phyloP scores from a whole-genome alignment of 2,797 vertebrate species.

The Pagetopsis macropterus region DNA sequence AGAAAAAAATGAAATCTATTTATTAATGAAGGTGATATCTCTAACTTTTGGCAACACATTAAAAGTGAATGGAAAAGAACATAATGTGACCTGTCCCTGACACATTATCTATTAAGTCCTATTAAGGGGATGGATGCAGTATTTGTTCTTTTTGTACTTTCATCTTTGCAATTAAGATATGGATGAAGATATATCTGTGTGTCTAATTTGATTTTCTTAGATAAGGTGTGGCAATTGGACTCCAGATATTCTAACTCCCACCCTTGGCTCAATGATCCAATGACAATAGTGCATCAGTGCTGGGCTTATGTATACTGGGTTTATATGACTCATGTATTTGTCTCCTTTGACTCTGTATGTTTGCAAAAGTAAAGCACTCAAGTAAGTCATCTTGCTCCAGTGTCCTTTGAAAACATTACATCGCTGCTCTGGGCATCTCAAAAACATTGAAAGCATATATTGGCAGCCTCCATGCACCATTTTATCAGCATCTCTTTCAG shows the following conservation, averaged over 20 bases:
- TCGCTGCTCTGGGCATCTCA: background rate
- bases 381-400: background rate
- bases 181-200: background rate
- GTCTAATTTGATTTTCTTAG: background rate
- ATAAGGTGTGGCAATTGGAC: background rate
- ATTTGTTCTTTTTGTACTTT: background rate
- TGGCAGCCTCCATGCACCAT: background rate
- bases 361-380: background rate
- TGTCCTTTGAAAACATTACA: background rate
- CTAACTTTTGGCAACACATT: too few relatives aligned
- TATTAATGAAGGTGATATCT: too few relatives aligned
- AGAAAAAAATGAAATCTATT: too few relatives aligned
- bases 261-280: background rate
- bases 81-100: background rate
- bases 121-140: too few relatives aligned
- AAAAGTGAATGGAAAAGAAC: background rate
- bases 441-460: slow-evolving; percentile 17
- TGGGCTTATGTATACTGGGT: background rate
- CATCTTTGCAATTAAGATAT: background rate
- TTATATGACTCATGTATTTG: background rate
- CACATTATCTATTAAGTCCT: background rate
- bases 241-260: background rate
- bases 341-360: background rate
- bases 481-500: slow-evolving; percentile 4
- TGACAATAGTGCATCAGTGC: background rate